A percentile compares a stretch with the other conserved stretches of the same genome.
These are phyloP conservation scores for Tetragnatha versicolor DNA, from an alignment of 1,140 invertebrate species.

Conservation along the genomic window DNA sequence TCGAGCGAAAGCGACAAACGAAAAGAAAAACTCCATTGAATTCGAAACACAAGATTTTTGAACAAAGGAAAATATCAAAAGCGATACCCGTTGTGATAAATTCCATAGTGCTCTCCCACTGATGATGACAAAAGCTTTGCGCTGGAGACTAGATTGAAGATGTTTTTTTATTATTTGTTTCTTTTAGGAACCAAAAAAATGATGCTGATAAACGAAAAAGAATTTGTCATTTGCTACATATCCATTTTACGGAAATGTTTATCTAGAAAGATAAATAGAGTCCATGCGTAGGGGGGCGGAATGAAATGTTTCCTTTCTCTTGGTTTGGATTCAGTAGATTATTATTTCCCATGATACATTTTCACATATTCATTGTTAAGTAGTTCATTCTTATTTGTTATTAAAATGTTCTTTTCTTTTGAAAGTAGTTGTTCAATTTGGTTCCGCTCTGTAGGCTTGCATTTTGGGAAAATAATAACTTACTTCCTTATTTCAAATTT, in stretches of 20 bases:
- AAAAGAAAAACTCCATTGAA: not conserved
- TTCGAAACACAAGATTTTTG: constrained; percentile 3
- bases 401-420: too few relatives aligned
- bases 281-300: too few relatives aligned
- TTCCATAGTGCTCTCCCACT: not conserved
- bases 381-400: too few relatives aligned
- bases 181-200: not conserved
- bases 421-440: too few relatives aligned
- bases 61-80: constrained; percentile 25
- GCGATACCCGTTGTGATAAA: constrained; percentile 10
- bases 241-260: constrained; percentile 23
- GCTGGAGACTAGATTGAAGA: not conserved
- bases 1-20: not conserved
- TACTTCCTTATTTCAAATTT: too few relatives aligned
- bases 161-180: constrained; percentile 8
- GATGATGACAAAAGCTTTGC: not conserved
- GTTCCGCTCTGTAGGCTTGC: too few relatives aligned
- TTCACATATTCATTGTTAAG: too few relatives aligned
- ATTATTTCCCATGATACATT: too few relatives aligned
- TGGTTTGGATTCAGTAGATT: too few relatives aligned
- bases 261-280: constrained; percentile 28
- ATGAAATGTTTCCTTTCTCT: too few relatives aligned
- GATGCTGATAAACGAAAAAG: constrained; percentile 24
- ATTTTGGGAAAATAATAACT: too few relatives aligned
- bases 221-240: constrained; percentile 34